Conservation (phyloP, 2,888 invertebrate species). For the Rhodophaea formosa region DNA sequence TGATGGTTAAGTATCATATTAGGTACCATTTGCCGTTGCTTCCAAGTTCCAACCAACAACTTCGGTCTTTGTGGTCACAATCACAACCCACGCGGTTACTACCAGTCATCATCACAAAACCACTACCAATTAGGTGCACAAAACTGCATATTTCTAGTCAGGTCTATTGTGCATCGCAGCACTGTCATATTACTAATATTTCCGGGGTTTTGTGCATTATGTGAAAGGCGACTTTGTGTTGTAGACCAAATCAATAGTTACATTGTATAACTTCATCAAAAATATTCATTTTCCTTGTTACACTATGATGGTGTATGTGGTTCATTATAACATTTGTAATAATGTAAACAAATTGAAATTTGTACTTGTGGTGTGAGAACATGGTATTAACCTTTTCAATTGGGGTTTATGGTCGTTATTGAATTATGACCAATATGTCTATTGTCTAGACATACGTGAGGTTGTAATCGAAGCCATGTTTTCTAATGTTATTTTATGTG, state of each 20-base stretch:
- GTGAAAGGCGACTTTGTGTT: conserved; percentile 11
- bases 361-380: background rate
- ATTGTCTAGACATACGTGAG: too few species aligned
- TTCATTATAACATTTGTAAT: background rate
- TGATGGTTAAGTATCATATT: too few species aligned
- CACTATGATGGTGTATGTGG: background rate
- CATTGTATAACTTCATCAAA: background rate
- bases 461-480: too few species aligned
- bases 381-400: too few species aligned
- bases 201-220: conserved; percentile 36
- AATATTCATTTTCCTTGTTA: conserved; percentile 12
- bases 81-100: conserved; percentile 40
- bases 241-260: conserved; percentile 4
- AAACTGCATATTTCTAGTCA: conserved; percentile 51
- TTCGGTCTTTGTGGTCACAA: conserved; percentile 35
- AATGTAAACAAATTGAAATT: background rate
- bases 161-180: conserved; percentile 50
- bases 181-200: conserved; percentile 46
- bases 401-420: too few species aligned
- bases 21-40: background rate
- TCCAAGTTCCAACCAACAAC: conserved; percentile 1
- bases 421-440: too few species aligned
- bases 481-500: too few species aligned
- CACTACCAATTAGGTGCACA: conserved; percentile 52
- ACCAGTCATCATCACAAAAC: conserved; percentile 52